Base-by-base conservation (phyloP, 2,113 vertebrate genomes). In the Eptatretus burgeri region DNA sequence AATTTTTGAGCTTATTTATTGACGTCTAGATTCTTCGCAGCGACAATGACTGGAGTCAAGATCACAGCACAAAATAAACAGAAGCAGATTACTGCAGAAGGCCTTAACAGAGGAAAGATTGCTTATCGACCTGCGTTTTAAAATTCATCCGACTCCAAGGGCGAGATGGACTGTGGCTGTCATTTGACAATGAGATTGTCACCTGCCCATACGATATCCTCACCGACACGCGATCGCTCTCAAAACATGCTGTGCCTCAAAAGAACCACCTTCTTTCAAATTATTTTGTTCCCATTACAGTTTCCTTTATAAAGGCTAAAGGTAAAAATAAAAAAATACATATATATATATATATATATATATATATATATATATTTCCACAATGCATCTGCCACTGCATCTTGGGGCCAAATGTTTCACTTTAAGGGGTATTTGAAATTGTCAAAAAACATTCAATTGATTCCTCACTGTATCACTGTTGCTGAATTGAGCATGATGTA, bases 71-170 rank as follows among this genome's bases (percentile, higher is more conserved):
- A 41, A 41, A 41, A 41, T 41, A 41, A 41, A 41, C 27, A 41
- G 27, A 41, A 41, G 27, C 27, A 41, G 27, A 41, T 41, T 41
- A 41, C 27, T 41, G 27, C 27, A 12, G 56, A 60, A 17, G 56
- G 56, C 56, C 56, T 60, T 60, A 60, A 60, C 56, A 60, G 56
- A 60, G 56, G 56, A 60, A 60, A 60, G 56, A 60, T 60, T 60
- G 56, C 56, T 60, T 60, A 60, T 60, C 56, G 56, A 60, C 20
- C 56, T 20, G 20, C 20, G 56, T 60, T 20, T 60, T n/a, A 60
- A 13, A 60, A 17, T 60, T 20, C n/a, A 17, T 20, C 56, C 20
- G 20, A 60, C 20, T 20, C 56, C 20, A 20, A 20, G 56, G 56
- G n/a, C n/a, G 56, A 60, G 56, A 60, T 60, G 56, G 56, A 60